Conservation (phyloP, 1,140 invertebrate genomes). For the Piezodorus guildinii region DNA sequence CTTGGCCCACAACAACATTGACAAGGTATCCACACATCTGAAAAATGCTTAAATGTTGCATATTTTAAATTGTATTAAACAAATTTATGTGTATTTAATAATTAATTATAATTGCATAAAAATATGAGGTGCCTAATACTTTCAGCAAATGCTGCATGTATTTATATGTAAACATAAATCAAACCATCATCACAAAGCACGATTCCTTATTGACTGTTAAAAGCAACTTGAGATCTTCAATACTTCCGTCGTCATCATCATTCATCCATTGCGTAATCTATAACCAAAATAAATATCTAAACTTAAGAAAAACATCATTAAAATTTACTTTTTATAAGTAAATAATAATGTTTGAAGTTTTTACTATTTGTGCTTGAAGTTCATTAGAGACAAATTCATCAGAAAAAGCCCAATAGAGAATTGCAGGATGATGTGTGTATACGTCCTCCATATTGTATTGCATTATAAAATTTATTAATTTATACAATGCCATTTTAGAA, state of each 20-base stretch:
- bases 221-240: background rate
- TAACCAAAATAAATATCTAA: background rate
- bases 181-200: background rate
- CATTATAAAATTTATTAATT: background rate
- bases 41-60: too few relatives aligned
- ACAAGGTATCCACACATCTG: too few relatives aligned
- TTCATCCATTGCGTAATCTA: background rate
- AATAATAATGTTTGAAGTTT: background rate
- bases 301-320: too few relatives aligned
- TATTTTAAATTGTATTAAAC: too few relatives aligned
- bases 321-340: too few relatives aligned
- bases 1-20: too few relatives aligned
- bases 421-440: conserved; percentile 31
- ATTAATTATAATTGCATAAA: too few relatives aligned
- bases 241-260: background rate
- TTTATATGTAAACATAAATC: background rate
- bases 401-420: conserved; percentile 28
- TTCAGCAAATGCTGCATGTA: too few relatives aligned
- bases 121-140: too few relatives aligned
- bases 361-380: conserved; percentile 24
- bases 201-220: background rate
- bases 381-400: conserved; percentile 17
- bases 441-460: conserved; percentile 24
- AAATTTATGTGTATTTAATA: too few relatives aligned
- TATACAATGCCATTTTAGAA: background rate